phyloP scores from a whole-genome alignment of 1,140 invertebrate genomes.

The Adoxophyes honmai region DNA sequence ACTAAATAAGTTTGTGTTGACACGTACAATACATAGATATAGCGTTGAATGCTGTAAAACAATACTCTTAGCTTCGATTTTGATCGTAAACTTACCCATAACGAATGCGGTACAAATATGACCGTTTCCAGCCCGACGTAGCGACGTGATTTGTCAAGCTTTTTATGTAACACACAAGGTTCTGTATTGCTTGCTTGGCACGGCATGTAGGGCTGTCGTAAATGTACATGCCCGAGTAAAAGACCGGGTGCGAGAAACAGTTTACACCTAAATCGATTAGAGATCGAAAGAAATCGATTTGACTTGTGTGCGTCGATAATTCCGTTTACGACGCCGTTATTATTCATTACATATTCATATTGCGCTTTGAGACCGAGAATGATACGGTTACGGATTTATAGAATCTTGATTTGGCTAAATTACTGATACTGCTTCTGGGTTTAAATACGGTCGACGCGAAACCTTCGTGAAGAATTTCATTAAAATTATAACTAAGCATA shows the following conservation, averaged over 20 bases:
- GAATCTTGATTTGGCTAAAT: too few relatives aligned
- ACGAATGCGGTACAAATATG: constrained; percentile 62
- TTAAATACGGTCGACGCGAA: too few relatives aligned
- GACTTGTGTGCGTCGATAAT: constrained; percentile 44
- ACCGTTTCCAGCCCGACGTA: constrained; percentile 18
- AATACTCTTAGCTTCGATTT: constrained; percentile 26
- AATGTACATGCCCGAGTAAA: constrained; percentile 28
- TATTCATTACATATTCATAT: constrained; percentile 29
- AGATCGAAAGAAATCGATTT: constrained; percentile 64
- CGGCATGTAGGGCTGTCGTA: not conserved
- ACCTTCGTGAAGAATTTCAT: too few relatives aligned
- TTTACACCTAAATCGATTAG: constrained; percentile 68
- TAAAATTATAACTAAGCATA: too few relatives aligned
- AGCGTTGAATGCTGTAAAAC: constrained; percentile 14
- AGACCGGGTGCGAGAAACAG: constrained; percentile 37
- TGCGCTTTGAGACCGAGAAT: constrained; percentile 27
- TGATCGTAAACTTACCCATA: constrained; percentile 41
- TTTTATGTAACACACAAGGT: not conserved
- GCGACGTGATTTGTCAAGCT: not conserved
- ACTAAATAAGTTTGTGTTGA: constrained; percentile 1
- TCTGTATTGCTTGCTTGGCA: not conserved
- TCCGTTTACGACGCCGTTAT: constrained; percentile 55
- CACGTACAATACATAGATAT: not conserved
- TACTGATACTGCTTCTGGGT: too few relatives aligned
- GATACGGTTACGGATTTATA: constrained; percentile 4